These are phyloP conservation scores for Sitodiplosis mosellana DNA, from an alignment of 1,140 invertebrate genomes.

Conservation along the genomic window DNA sequence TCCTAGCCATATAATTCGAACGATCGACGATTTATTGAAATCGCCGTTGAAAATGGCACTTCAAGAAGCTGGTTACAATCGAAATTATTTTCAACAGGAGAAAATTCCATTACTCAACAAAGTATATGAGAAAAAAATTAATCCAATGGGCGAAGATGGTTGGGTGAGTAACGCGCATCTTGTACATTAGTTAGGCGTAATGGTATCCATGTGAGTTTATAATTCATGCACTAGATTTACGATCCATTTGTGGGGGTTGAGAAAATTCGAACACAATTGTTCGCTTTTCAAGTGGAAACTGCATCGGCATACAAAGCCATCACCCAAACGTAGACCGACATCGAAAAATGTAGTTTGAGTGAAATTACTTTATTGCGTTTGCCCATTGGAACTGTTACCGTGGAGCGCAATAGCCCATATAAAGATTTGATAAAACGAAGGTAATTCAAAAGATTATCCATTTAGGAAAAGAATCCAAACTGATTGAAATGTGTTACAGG, in stretches of 20 bases:
- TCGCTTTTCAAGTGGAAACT: slow-evolving; percentile 35
- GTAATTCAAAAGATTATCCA: slow-evolving; percentile 9
- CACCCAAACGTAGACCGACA: slow-evolving; percentile 33
- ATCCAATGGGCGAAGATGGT: slow-evolving; percentile 27
- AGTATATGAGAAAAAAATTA: slow-evolving; percentile 32
- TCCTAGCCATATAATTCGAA: slow-evolving; percentile 30
- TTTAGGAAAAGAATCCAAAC: too few species aligned
- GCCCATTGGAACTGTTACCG: slow-evolving; percentile 29
- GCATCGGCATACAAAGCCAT: slow-evolving; percentile 34
- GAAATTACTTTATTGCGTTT: slow-evolving; percentile 32
- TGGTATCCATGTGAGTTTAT: too few species aligned
- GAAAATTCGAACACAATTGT: slow-evolving; percentile 29
- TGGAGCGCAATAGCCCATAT: slow-evolving; percentile 33
- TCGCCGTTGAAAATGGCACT: slow-evolving; percentile 32
- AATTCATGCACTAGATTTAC: too few species aligned
- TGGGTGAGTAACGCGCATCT: slow-evolving; percentile 24
- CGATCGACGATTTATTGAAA: slow-evolving; percentile 28
- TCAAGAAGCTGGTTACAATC: slow-evolving; percentile 35
- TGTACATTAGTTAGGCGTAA: too few species aligned
- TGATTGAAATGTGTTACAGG: slow-evolving; percentile 9
- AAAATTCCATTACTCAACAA: slow-evolving; percentile 29
- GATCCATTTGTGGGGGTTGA: slow-evolving; percentile 28
- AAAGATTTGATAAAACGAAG: slow-evolving; percentile 31
- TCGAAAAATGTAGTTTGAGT: slow-evolving; percentile 36
- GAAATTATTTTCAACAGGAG: slow-evolving; percentile 24